A percentile compares a stretch with the other conserved stretches of the same genome.
phyloP scores from a whole-genome alignment of 2,113 vertebrate species.

The Anolis sagrei region DNA sequence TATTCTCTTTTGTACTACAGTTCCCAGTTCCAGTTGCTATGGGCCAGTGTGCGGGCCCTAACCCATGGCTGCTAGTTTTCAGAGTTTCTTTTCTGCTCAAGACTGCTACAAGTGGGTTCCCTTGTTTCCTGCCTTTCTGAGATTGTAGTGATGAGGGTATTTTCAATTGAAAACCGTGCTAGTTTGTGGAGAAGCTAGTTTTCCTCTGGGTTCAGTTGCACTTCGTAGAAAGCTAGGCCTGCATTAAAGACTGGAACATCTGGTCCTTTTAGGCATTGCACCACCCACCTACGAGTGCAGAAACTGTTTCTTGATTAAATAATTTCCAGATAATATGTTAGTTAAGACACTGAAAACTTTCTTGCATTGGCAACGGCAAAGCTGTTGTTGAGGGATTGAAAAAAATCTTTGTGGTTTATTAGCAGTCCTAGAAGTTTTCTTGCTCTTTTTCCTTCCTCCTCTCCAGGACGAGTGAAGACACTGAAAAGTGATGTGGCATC shows the following conservation, averaged over 20 bases:
- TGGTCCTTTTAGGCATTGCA: not conserved
- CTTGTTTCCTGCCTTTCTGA: not conserved
- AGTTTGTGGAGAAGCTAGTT: not conserved
- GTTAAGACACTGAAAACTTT: conserved; percentile 20
- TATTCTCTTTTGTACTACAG: too few relatives aligned
- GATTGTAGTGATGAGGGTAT: too few relatives aligned
- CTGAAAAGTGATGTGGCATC: conserved; percentile 21
- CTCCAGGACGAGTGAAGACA: conserved; percentile 20
- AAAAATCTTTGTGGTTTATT: conserved; percentile 7
- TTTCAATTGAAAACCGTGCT: not conserved
- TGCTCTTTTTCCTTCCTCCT: not conserved
- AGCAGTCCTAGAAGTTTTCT: not conserved
- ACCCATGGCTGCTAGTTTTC: not conserved
- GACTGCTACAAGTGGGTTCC: not conserved
- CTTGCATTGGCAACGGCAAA: not conserved
- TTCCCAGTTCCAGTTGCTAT: too few relatives aligned
- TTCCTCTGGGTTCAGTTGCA: not conserved
- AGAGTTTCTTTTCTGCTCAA: not conserved
- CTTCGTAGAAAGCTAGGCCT: not conserved
- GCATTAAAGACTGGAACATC: not conserved
- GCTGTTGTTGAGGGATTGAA: conserved; percentile 32
- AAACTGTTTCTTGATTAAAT: not conserved
- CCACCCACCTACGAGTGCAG: not conserved
- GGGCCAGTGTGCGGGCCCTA: too few relatives aligned
- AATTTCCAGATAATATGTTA: conserved; percentile 7